Evolutionary conservation across 2,797 vertebrate species (phyloP).

Genomic region (Thunnus albacares): DNA sequence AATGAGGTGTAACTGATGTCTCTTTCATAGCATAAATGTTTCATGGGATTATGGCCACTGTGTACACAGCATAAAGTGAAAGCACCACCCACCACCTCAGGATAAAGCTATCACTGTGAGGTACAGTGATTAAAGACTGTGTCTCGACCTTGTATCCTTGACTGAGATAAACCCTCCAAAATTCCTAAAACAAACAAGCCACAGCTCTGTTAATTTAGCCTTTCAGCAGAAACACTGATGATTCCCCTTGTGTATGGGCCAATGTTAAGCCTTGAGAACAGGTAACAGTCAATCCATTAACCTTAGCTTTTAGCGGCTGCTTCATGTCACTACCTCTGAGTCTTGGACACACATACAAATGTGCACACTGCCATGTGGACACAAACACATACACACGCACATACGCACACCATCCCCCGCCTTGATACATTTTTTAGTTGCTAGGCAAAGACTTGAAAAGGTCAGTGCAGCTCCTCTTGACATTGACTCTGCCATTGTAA

Average conservation of each 20-base stretch:
- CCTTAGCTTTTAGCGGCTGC: conserved; percentile 94
- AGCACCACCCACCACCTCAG: conserved; percentile 58
- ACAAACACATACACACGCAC: conserved; percentile 31
- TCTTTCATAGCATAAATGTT: conserved; percentile 31
- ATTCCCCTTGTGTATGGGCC: conserved; percentile 89
- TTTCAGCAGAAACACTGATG: conserved; percentile 77
- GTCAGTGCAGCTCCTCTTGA: conserved; percentile 91
- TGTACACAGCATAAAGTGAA: conserved; percentile 54
- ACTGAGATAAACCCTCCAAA: conserved; percentile 80
- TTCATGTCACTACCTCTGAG: conserved; percentile 87
- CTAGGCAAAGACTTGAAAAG: conserved; percentile 92
- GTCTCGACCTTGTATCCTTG: conserved; percentile 79
- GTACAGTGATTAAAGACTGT: conserved; percentile 70
- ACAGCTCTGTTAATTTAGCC: conserved; percentile 86
- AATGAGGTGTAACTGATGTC: conserved; percentile 11
- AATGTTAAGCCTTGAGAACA: conserved; percentile 90
- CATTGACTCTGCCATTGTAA: conserved; percentile 91
- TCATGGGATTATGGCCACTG: conserved; percentile 48
- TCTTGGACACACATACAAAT: conserved; percentile 78
- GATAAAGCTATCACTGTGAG: conserved; percentile 77
- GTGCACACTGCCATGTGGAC: conserved; percentile 53
- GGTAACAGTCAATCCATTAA: conserved; percentile 99
- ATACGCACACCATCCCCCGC: conserved; percentile 51
- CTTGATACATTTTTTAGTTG: conserved; percentile 92
- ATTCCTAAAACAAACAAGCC: conserved; percentile 84